Evolutionary conservation across 2,113 vertebrate species (phyloP).

Genomic region (Eira barbara): DNA sequence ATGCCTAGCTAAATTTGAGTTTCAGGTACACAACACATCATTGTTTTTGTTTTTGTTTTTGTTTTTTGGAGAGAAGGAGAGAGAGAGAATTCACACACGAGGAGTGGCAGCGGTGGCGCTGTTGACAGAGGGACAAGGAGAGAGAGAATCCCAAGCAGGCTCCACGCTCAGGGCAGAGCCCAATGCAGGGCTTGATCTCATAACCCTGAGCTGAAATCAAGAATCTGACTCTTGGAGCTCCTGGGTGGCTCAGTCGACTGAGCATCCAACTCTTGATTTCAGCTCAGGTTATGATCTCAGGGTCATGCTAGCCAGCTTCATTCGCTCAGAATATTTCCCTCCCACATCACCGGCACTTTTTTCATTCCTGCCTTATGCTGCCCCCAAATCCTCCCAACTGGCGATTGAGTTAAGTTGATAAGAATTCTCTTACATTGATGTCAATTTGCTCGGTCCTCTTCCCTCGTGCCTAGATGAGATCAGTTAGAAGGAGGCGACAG

Average conservation of each 20-base stretch:
- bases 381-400: background rate
- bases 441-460: background rate
- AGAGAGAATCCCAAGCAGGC: background rate
- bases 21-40: background rate
- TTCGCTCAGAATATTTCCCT: background rate
- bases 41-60: background rate
- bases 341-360: background rate
- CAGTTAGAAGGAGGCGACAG: background rate
- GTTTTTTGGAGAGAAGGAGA: background rate
- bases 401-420: background rate
- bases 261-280: background rate
- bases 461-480: background rate
- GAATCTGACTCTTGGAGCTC: background rate
- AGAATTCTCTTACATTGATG: background rate
- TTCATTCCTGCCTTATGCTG: background rate
- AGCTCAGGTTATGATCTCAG: background rate
- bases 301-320: background rate
- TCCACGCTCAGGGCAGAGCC: background rate
- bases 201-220: background rate
- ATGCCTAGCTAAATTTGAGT: background rate
- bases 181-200: background rate
- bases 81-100: background rate
- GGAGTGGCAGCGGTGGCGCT: accelerated
- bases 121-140: background rate
- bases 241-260: background rate